Conservation (phyloP, 2,797 vertebrate genomes). For the Smutsia gigantea region DNA sequence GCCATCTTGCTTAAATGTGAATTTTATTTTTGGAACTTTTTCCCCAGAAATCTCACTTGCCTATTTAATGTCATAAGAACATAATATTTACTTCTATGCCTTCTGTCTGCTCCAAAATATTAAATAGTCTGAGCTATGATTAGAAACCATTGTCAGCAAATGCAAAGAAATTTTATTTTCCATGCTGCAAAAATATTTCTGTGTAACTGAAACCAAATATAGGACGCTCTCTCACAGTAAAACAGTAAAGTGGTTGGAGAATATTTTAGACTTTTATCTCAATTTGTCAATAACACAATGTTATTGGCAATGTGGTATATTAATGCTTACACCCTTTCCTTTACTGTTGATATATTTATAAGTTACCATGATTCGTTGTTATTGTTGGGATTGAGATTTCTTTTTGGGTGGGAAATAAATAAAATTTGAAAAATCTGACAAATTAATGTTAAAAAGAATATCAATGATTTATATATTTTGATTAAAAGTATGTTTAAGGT, state of each 20-base stretch:
- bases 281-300: not conserved
- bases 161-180: not conserved
- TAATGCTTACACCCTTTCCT: not conserved
- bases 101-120: slow-evolving; percentile 4
- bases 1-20: slow-evolving; percentile 39
- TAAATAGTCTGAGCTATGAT: not conserved
- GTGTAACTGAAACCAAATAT: not conserved
- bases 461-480: not conserved
- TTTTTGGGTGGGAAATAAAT: not conserved
- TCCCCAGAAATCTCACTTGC: not conserved
- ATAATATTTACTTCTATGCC: not conserved
- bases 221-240: not conserved
- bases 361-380: not conserved
- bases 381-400: not conserved
- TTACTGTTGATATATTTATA: not conserved
- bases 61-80: slow-evolving; percentile 24
- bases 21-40: not conserved
- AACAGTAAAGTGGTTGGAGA: not conserved
- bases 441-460: not conserved
- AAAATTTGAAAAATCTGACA: not conserved
- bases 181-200: not conserved
- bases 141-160: not conserved
- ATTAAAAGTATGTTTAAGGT: not conserved
- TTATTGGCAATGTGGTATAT: not conserved
- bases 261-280: not conserved